Evolutionary conservation across 2,888 invertebrate genomes (phyloP).

Genomic region (Syritta pipiens): DNA sequence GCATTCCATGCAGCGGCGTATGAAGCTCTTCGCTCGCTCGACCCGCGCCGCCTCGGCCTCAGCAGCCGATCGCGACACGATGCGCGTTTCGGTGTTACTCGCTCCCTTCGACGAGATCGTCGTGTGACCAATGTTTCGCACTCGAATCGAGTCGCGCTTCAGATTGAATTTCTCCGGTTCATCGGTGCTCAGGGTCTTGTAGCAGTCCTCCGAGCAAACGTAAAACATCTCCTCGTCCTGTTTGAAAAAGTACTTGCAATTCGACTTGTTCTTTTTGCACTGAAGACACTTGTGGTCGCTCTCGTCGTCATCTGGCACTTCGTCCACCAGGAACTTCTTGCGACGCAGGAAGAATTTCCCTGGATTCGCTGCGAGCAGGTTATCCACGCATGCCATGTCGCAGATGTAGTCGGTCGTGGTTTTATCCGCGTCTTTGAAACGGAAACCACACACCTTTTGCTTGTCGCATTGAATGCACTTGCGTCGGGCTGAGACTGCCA

Average conservation of each 20-base stretch:
- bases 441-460: slow-evolving; percentile 76
- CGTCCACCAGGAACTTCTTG: slow-evolving; percentile 80
- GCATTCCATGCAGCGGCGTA: slow-evolving; percentile 83
- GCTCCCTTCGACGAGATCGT: slow-evolving; percentile 72
- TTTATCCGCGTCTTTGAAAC: slow-evolving; percentile 78
- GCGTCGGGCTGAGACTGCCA: slow-evolving; percentile 74
- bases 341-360: slow-evolving; percentile 82
- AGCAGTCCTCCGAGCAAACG: slow-evolving; percentile 82
- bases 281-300: slow-evolving; percentile 79
- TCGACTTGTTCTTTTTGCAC: slow-evolving; percentile 80
- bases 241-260: slow-evolving; percentile 80
- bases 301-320: slow-evolving; percentile 72
- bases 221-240: slow-evolving; percentile 80
- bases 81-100: slow-evolving; percentile 78
- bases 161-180: slow-evolving; percentile 79
- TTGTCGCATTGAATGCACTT: slow-evolving; percentile 75
- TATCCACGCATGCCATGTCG: slow-evolving; percentile 80
- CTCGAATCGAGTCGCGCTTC: slow-evolving; percentile 77
- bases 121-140: slow-evolving; percentile 76
- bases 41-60: slow-evolving; percentile 82
- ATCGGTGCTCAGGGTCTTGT: slow-evolving; percentile 80
- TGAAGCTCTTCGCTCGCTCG: slow-evolving; percentile 82
- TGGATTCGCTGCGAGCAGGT: slow-evolving; percentile 81
- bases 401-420: slow-evolving; percentile 81
- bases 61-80: slow-evolving; percentile 82